A percentile compares a stretch with the other conserved stretches of the same genome.
Evolutionary conservation across 2,888 invertebrate genomes (phyloP).

Genomic region (Agrotis segetum): DNA sequence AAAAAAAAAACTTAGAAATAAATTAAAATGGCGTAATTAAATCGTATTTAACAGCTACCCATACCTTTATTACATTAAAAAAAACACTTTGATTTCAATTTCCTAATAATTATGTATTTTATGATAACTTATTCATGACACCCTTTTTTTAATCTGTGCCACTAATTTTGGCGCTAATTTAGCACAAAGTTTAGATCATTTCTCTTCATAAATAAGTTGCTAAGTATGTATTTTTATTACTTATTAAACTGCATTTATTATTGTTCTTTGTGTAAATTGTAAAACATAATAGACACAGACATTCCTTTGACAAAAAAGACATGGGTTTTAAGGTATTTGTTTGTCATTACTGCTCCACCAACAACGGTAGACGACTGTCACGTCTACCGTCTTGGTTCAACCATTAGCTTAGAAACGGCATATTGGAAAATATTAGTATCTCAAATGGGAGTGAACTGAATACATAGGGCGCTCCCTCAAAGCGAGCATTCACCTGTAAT

Average conservation of each 20-base stretch:
- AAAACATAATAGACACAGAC: constrained; percentile 2
- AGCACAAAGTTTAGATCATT: constrained; percentile 33
- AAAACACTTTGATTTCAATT: background rate
- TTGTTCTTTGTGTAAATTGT: constrained; percentile 19
- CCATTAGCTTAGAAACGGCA: constrained; percentile 1
- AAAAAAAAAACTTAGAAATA: background rate
- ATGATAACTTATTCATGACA: constrained; percentile 3
- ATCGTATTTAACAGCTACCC: constrained; percentile 11
- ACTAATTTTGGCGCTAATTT: background rate
- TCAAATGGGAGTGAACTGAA: constrained; percentile 47
- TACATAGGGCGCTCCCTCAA: no score
- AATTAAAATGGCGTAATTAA: background rate
- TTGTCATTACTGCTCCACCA: background rate
- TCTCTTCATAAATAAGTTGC: background rate
- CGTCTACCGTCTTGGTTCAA: constrained; percentile 2
- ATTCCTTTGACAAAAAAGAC: constrained; percentile 27
- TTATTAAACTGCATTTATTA: constrained; percentile 39
- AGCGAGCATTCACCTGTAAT: no score
- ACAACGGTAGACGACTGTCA: background rate
- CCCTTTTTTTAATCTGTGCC: background rate
- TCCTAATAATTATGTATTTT: background rate
- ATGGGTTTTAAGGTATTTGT: background rate
- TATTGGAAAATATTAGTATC: constrained; percentile 20
- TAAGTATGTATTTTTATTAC: constrained; percentile 17
- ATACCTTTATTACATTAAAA: no score